These are phyloP conservation scores for Antheraea yamamai DNA, from an alignment of 2,888 invertebrate species.

Conservation along the genomic window DNA sequence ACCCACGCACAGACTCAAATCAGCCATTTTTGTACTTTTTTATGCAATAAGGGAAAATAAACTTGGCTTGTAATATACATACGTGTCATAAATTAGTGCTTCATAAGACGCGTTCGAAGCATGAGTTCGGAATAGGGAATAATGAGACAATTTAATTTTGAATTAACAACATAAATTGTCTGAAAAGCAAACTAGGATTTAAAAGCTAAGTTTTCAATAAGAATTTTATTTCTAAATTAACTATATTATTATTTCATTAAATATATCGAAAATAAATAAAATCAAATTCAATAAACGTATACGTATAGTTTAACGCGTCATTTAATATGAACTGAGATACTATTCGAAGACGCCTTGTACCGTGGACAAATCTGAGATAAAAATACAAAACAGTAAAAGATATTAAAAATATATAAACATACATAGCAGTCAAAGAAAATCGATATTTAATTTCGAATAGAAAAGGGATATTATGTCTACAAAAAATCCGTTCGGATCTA, in stretches of 20 bases:
- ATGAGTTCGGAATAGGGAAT: background rate
- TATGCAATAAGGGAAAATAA: background rate
- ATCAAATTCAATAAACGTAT: too few species aligned
- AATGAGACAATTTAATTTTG: background rate
- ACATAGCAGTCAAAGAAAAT: constrained; percentile 6
- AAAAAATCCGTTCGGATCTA: constrained; percentile 26
- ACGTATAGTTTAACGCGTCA: too few species aligned
- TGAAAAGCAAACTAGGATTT: background rate
- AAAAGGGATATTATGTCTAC: constrained; percentile 12
- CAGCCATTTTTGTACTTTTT: background rate
- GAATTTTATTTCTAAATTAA: too few species aligned
- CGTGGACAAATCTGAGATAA: background rate
- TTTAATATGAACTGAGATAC: too few species aligned
- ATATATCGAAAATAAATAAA: too few species aligned
- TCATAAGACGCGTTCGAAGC: background rate
- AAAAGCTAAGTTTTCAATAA: background rate
- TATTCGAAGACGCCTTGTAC: background rate
- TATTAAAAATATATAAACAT: constrained; percentile 3
- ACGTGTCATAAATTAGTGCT: background rate
- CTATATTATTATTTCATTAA: too few species aligned
- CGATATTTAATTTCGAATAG: constrained; percentile 16
- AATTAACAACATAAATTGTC: background rate
- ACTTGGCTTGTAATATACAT: background rate
- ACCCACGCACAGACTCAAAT: background rate
- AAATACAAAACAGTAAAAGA: background rate